phyloP scores from a whole-genome alignment of 2,888 invertebrate species.

The Euzophera pinguis region DNA sequence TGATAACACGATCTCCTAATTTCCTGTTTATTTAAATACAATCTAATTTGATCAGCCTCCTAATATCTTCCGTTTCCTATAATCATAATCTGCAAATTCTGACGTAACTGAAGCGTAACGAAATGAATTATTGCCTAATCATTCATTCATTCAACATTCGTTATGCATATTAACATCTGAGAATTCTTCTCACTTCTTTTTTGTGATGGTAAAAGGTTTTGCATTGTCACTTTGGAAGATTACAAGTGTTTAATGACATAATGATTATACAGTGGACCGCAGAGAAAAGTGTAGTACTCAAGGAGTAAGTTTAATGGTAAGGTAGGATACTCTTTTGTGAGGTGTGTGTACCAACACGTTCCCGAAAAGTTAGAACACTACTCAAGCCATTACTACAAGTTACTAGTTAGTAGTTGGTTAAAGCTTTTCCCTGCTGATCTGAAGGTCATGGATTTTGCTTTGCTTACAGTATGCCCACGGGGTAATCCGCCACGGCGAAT shows the following conservation, averaged over 20 bases:
- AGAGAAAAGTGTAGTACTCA: background rate
- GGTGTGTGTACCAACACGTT: no score
- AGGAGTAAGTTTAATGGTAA: background rate
- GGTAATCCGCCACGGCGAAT: no score
- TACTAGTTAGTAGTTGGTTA: no score
- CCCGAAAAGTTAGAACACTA: no score
- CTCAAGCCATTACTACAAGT: no score
- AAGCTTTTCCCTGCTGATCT: no score
- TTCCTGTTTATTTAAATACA: constrained; percentile 3
- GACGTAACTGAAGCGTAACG: background rate
- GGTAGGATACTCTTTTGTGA: no score
- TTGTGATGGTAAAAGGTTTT: background rate
- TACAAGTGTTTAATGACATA: background rate
- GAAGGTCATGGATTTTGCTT: no score
- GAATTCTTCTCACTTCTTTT: background rate
- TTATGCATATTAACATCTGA: background rate
- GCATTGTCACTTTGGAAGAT: background rate
- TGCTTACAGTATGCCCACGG: no score
- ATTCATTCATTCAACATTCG: background rate
- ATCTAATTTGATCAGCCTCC: background rate
- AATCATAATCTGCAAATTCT: background rate
- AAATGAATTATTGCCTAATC: background rate
- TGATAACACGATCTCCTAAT: background rate
- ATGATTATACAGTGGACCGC: background rate
- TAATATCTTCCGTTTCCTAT: background rate